These are phyloP conservation scores for Nephrotoma appendiculata DNA, from an alignment of 2,888 invertebrate species.

Conservation along the genomic window DNA sequence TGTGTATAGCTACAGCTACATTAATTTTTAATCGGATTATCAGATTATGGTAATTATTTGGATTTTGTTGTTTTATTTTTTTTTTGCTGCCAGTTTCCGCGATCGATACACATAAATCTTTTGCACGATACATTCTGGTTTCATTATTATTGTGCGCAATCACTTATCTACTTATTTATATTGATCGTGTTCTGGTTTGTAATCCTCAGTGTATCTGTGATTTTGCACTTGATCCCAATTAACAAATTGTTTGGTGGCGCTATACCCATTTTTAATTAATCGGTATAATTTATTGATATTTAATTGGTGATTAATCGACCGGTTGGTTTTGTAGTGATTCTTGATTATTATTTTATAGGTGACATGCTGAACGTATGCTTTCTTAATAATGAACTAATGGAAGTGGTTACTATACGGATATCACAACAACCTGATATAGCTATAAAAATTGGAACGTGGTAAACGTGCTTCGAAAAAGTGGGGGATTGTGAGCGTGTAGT, in stretches of 20 bases:
- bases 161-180: not conserved
- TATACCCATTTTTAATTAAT: not conserved
- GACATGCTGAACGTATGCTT: not conserved
- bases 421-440: too few species aligned
- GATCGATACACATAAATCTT: not conserved
- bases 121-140: not conserved
- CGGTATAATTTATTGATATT: not conserved
- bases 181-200: not conserved
- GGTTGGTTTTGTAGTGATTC: not conserved
- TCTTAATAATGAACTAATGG: not conserved
- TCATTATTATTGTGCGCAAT: not conserved
- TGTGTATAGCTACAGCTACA: not conserved
- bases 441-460: too few species aligned
- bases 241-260: not conserved
- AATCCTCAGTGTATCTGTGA: not conserved
- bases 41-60: not conserved
- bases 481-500: too few species aligned
- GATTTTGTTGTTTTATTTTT: not conserved
- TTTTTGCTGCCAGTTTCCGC: not conserved
- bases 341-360: not conserved
- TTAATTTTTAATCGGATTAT: not conserved
- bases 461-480: too few species aligned
- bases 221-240: not conserved
- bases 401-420: too few species aligned
- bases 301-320: not conserved